These are phyloP conservation scores for Leptinotarsa peninsularis DNA, from an alignment of 2,888 invertebrate species.

Conservation along the genomic window DNA sequence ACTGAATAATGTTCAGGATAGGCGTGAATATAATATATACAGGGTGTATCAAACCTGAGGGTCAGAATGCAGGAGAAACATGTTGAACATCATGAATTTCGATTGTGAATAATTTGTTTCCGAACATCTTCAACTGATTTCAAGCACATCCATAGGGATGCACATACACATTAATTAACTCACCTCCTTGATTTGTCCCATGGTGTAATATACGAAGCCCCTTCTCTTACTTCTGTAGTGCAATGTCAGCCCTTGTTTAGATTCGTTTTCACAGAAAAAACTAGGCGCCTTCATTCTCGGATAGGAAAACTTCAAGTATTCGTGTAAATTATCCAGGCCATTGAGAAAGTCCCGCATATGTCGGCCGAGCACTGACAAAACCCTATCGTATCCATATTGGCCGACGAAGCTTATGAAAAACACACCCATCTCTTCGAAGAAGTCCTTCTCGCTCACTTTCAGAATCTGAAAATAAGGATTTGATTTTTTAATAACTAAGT, in stretches of 20 bases:
- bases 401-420: conserved; percentile 94
- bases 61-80: no score
- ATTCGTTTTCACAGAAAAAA: conserved; percentile 97
- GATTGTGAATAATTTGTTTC: no score
- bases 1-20: no score
- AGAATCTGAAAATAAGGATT: conserved; percentile 73
- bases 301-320: conserved; percentile 96
- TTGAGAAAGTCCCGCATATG: conserved; percentile 97
- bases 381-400: conserved; percentile 94
- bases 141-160: background rate
- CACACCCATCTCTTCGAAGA: conserved; percentile 95
- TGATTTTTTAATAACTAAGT: no score
- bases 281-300: conserved; percentile 93
- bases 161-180: conserved; percentile 45
- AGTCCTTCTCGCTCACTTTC: conserved; percentile 87
- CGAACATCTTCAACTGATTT: no score
- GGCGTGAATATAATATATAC: no score
- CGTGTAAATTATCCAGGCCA: conserved; percentile 95
- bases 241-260: conserved; percentile 88
- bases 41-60: no score
- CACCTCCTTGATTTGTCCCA: conserved; percentile 93
- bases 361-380: conserved; percentile 88
- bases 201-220: conserved; percentile 96
- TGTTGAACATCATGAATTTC: no score
- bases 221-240: conserved; percentile 94